These are phyloP conservation scores for Glossophaga mutica DNA, from an alignment of 2,797 vertebrate species.

Conservation along the genomic window DNA sequence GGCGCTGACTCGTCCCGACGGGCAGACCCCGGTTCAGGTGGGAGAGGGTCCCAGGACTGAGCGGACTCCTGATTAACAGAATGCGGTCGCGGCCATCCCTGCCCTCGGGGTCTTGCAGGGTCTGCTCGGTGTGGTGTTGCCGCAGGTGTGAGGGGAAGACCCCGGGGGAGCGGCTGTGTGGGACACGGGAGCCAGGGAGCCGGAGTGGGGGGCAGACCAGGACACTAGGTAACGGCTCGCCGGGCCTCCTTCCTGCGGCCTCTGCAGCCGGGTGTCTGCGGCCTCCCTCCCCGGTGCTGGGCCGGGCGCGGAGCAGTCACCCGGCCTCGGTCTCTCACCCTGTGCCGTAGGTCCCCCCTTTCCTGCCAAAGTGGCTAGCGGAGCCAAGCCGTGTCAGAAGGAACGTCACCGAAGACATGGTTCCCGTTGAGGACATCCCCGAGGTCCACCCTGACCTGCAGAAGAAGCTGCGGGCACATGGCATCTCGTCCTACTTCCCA, in stretches of 20 bases:
- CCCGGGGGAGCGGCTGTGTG: fast-evolving
- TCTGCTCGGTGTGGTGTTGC: not conserved
- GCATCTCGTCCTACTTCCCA: slow-evolving; percentile 91
- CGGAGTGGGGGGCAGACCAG: not conserved
- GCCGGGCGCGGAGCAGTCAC: not conserved
- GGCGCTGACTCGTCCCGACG: too few relatives aligned
- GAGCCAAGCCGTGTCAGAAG: slow-evolving; percentile 87
- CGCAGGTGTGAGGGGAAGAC: not conserved
- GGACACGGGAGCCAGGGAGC: too few relatives aligned
- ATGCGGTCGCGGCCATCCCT: too few relatives aligned
- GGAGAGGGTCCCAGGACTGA: too few relatives aligned
- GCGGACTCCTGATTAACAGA: too few relatives aligned
- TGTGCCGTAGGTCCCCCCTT: slow-evolving; percentile 86
- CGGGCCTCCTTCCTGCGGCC: too few relatives aligned
- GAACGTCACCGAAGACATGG: slow-evolving; percentile 86
- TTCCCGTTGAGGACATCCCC: slow-evolving; percentile 82
- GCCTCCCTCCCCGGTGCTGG: not conserved
- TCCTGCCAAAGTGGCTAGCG: slow-evolving; percentile 92
- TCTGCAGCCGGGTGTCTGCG: not conserved
- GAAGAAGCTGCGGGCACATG: slow-evolving; percentile 86
- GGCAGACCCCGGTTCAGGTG: too few relatives aligned
- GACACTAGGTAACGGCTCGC: not conserved
- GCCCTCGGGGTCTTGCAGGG: not conserved
- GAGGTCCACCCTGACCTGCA: slow-evolving; percentile 85
- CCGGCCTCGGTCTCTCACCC: fast-evolving